These are phyloP conservation scores for Pteromalus puparum DNA, from an alignment of 1,140 invertebrate genomes.

Conservation along the genomic window DNA sequence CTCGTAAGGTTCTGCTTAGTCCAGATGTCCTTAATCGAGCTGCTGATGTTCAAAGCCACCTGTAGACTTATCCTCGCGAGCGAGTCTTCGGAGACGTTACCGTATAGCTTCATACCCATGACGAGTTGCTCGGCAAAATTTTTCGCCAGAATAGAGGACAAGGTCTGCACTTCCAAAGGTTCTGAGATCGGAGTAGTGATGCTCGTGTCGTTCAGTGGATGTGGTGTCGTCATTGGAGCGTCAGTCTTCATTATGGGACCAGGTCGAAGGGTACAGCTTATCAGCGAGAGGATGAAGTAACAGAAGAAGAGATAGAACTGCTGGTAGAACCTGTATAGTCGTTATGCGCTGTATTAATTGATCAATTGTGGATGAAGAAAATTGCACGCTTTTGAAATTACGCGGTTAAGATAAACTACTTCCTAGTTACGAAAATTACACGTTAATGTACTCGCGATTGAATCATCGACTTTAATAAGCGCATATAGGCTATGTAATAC, in stretches of 20 bases:
- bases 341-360: background rate
- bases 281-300: slow-evolving; percentile 91
- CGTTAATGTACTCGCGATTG: too few relatives aligned
- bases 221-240: background rate
- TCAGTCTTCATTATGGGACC: slow-evolving; percentile 75
- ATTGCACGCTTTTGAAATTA: too few relatives aligned
- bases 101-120: slow-evolving; percentile 53
- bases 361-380: background rate
- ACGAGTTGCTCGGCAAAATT: slow-evolving; percentile 59
- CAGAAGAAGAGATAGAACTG: slow-evolving; percentile 93
- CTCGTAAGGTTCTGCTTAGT: background rate
- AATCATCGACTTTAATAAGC: too few relatives aligned
- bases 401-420: too few relatives aligned
- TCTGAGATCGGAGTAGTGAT: background rate
- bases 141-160: slow-evolving; percentile 56
- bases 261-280: slow-evolving; percentile 91
- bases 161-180: slow-evolving; percentile 17
- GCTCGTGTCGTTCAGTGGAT: background rate
- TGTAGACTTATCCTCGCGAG: slow-evolving; percentile 60
- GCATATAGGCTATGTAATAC: slow-evolving; percentile 66
- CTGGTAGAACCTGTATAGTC: slow-evolving; percentile 86
- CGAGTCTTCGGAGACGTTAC: slow-evolving; percentile 56
- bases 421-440: too few relatives aligned
- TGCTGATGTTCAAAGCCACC: slow-evolving; percentile 61
- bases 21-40: slow-evolving; percentile 46